These are phyloP conservation scores for Dufourea novaeangliae DNA, from an alignment of 1,140 invertebrate genomes.

Conservation along the genomic window DNA sequence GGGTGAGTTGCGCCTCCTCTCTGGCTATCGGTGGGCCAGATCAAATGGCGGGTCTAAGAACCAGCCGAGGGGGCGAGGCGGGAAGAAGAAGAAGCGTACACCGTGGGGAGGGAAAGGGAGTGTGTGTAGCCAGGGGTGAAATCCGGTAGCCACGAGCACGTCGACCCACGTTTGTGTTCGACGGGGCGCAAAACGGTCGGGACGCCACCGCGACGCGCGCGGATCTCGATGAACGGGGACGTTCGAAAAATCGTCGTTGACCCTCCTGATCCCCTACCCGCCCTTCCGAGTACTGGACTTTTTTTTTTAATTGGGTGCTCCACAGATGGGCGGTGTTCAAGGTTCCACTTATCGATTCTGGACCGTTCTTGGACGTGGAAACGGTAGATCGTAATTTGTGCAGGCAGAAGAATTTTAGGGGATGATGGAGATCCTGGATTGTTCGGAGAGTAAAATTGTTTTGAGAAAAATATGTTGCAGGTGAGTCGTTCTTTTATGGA, in stretches of 20 bases:
- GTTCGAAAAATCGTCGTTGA: constrained; percentile 22
- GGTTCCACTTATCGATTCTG: not conserved
- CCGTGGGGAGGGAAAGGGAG: constrained; percentile 59
- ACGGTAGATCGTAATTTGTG: too few species aligned
- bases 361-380: too few species aligned
- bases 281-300: not conserved
- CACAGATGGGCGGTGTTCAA: too few species aligned
- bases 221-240: constrained; percentile 22
- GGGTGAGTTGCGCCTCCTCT: constrained; percentile 75
- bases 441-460: too few species aligned
- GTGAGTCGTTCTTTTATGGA: not conserved
- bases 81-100: constrained; percentile 59
- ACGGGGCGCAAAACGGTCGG: constrained; percentile 72
- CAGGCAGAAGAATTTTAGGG: too few species aligned
- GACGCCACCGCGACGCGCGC: constrained; percentile 34
- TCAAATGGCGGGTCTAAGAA: constrained; percentile 71
- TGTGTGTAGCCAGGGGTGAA: constrained; percentile 79
- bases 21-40: constrained; percentile 75
- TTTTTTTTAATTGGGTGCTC: not conserved
- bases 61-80: constrained; percentile 33
- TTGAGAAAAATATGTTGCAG: too few species aligned
- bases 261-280: not conserved
- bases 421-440: too few species aligned
- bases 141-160: constrained; percentile 79
- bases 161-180: constrained; percentile 76